Conservation (phyloP, 2,797 vertebrate species). For the Chromobotia macracanthus region DNA sequence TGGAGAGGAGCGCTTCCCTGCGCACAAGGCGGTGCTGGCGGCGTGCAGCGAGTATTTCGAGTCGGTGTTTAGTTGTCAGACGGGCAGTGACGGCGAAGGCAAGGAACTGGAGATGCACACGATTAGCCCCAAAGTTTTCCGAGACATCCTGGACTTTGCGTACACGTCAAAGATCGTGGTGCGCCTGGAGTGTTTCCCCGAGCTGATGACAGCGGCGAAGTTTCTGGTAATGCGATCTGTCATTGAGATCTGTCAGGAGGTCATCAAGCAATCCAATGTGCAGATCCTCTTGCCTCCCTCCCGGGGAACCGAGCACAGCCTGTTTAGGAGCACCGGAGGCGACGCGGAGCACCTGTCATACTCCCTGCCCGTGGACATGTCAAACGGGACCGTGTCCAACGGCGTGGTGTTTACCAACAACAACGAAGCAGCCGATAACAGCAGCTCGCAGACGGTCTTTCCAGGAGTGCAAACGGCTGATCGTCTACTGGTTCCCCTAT, state of each 20-base stretch:
- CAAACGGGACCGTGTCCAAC: slow-evolving; percentile 86
- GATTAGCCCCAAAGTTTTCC: slow-evolving; percentile 97
- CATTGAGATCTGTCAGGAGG: slow-evolving; percentile 98
- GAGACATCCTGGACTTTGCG: slow-evolving; percentile 98
- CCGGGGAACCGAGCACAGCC: slow-evolving; percentile 90
- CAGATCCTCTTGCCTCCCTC: slow-evolving; percentile 95
- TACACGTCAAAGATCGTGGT: slow-evolving; percentile 98
- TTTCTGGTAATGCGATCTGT: slow-evolving; percentile 97
- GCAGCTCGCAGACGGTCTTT: slow-evolving; percentile 76
- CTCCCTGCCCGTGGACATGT: slow-evolving; percentile 84
- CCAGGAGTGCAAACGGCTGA: slow-evolving; percentile 81
- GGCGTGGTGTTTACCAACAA: slow-evolving; percentile 81
- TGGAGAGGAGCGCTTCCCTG: slow-evolving; percentile 97
- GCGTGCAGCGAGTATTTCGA: slow-evolving; percentile 98
- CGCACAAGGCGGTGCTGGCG: slow-evolving; percentile 93
- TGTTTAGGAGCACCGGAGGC: slow-evolving; percentile 82
- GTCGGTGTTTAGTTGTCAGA: slow-evolving; percentile 89
- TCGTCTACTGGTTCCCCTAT: slow-evolving; percentile 79
- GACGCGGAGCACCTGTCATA: slow-evolving; percentile 83
- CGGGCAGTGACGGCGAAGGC: slow-evolving; percentile 79
- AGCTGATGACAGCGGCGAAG: slow-evolving; percentile 99
- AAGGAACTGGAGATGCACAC: slow-evolving; percentile 98
- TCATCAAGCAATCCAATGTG: slow-evolving; percentile 98
- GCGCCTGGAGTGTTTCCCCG: slow-evolving; percentile 96
- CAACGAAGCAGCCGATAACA: slow-evolving; percentile 65